A percentile compares a stretch with the other conserved stretches of the same genome.
These are phyloP conservation scores for Trichonephila clavipes DNA, from an alignment of 1,140 invertebrate species.

Conservation along the genomic window DNA sequence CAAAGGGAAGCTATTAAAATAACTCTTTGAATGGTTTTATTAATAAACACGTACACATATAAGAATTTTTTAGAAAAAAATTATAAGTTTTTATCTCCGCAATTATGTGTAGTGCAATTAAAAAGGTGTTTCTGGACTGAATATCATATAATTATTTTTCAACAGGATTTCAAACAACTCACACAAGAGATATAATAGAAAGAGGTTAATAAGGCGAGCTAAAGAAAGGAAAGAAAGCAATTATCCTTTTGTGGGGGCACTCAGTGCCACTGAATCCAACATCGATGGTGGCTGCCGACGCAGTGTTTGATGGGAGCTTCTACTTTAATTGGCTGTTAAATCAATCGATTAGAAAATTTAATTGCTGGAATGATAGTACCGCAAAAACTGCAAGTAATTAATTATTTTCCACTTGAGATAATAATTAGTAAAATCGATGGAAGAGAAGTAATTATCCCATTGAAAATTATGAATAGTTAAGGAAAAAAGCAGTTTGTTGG, in stretches of 20 bases:
- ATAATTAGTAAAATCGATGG: conserved; percentile 71
- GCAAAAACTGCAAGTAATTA: conserved; percentile 66
- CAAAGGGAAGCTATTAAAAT: too few species aligned
- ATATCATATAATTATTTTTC: background rate
- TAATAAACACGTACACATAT: too few species aligned
- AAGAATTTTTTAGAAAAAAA: too few species aligned
- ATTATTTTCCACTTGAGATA: conserved; percentile 74
- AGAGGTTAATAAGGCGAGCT: conserved; percentile 55
- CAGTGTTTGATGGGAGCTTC: conserved; percentile 25
- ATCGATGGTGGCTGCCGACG: background rate
- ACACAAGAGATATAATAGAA: background rate
- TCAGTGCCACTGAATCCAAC: background rate
- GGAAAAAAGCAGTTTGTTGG: background rate
- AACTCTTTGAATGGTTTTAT: too few species aligned
- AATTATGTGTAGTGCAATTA: background rate
- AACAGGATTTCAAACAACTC: background rate
- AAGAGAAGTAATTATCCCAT: conserved; percentile 38
- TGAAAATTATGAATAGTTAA: conserved; percentile 38
- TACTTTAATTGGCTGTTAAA: conserved; percentile 62
- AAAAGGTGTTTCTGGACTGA: background rate
- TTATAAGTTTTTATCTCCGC: too few species aligned
- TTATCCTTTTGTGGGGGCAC: conserved; percentile 47
- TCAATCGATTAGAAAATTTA: conserved; percentile 73
- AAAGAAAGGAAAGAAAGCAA: conserved; percentile 63
- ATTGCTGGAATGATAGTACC: conserved; percentile 57